phyloP scores from a whole-genome alignment of 1,140 invertebrate genomes.

The Chrysopa pallens region DNA sequence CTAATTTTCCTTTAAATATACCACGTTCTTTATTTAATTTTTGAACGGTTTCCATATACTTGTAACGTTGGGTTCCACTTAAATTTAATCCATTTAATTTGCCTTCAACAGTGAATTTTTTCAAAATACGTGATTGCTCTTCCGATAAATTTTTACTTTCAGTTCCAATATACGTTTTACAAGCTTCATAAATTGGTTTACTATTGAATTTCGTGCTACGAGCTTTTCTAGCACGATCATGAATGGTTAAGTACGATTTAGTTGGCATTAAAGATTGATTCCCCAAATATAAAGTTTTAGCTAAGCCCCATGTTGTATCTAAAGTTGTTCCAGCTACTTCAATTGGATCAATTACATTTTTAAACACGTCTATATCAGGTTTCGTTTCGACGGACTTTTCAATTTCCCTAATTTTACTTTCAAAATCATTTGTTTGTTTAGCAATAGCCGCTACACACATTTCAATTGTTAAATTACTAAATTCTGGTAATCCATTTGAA shows the following conservation, averaged over 20 bases:
- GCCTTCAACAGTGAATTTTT: conserved; percentile 66
- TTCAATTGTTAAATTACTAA: conserved; percentile 61
- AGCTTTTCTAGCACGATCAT: conserved; percentile 47
- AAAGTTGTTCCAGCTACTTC: conserved; percentile 54
- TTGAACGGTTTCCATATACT: conserved; percentile 26
- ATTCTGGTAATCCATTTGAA: conserved; percentile 55
- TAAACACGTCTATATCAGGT: conserved; percentile 40
- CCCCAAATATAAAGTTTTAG: conserved; percentile 66
- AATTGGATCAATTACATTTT: conserved; percentile 55
- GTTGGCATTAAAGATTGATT: conserved; percentile 62
- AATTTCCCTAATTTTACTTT: conserved; percentile 49
- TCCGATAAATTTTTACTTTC: conserved; percentile 28
- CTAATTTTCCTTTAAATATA: conserved; percentile 41
- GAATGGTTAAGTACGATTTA: conserved; percentile 52
- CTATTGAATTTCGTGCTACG: conserved; percentile 45
- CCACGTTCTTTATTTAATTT: conserved; percentile 30
- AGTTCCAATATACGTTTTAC: conserved; percentile 34
- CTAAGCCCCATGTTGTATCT: conserved; percentile 69
- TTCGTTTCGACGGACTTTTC: conserved; percentile 29
- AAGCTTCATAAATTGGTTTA: conserved; percentile 42
- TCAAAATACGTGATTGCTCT: conserved; percentile 48
- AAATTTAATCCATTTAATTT: conserved; percentile 55
- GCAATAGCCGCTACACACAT: conserved; percentile 65
- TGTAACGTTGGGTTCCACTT: conserved; percentile 21
- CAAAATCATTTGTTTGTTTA: conserved; percentile 65